Base-by-base conservation (phyloP, 1,140 invertebrate genomes). In the Bombus terrestris region DNA sequence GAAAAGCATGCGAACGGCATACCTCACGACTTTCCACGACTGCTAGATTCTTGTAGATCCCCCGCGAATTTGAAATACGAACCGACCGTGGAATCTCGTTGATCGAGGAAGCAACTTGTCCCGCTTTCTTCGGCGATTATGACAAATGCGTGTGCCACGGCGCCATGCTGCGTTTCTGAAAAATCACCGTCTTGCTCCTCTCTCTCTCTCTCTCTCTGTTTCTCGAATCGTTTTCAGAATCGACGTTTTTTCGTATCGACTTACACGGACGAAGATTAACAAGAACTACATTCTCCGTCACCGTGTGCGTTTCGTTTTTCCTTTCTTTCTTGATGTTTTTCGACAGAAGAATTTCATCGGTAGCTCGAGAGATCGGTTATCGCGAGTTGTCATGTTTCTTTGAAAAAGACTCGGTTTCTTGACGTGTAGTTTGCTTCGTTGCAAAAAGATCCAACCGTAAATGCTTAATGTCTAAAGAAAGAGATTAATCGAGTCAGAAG, bases 61-160 rank as follows among this genome's bases (percentile, higher is more conserved):
- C 25, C 77, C 53, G 76, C 59, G 77, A 81, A 85, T 81, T 81
- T 66, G 78, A 85, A 81, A 85, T 74, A 66, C 83, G 68, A 85
- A 37, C 76, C n/a, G 28, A 43, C 62, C 25, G 9, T 8, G 15
- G 18, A 32, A 64, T 84, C 37, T 69, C 9, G 47, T 78, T 2
- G 64, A 59, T 57, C 81, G 74, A 18, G 47, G 32, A 47, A 82
- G 62, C 28, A 41, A 37, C 15, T 75, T 25, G 57, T 35, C 57
- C 18, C 62, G 62, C 35, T 68, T 35, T 15, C 35, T 2, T n/a
- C 22, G 22, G 28, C 22, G 37, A 78, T 78, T 83, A 78, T 83
- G 72, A 78, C 73, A 53, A 77, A 76, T 57, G 28, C 13, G n/a
- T 2, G 25, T 62, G 22, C 2, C 68, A 10, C 35, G 13, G 10